Evolutionary conservation across 1,140 invertebrate species (phyloP), one percentile per base, ranked within the genome.

Genomic region (Meloidogyne floridensis): DNA sequence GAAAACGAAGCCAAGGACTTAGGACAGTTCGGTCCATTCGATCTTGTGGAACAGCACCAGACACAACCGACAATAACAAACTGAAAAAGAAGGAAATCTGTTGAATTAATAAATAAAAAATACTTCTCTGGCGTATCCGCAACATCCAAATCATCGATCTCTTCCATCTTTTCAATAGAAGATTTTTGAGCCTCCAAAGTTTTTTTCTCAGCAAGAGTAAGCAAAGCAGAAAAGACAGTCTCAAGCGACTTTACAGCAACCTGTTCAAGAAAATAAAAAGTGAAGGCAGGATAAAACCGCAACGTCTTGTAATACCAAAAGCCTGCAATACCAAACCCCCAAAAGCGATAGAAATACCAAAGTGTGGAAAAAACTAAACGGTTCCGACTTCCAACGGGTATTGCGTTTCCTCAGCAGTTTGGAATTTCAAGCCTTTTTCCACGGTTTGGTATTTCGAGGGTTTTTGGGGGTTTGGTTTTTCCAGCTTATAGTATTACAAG

Each of bases 21-120:
- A 98, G 91, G 88, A 98, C 96, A 15, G 96, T 98, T 80, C 98
- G 93, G 90, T 99, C 97, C 82, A 91, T 97, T 43, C 96, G 93
- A 90, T 99, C 97, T 91, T 99, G 97, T 0, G 95, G 95, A 91
- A 97, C 96, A 91, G 99, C 97, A 32, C 96, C 96, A 87, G 95
- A 98, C 0, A 99, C 97, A 77, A 96, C 96, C 89, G 94, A 95
- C 86, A 92, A 90, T 86, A 93, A 84, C 74, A 93, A 86, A 85
- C 92, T 93, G 32, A 32, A 32, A 32, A 15, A 70, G 10, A 65
- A 18, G 0, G 1, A 32, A 8, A 2, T 18, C 2, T 43, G 8
- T 0, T 54, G 32, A 59, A n/a, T 72, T 4, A 71, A 83, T 69
- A 3, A 54, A 5, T 81, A 1, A 43, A 69, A 80, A 8, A 32